Evolutionary conservation across 1,140 invertebrate species (phyloP).

Genomic region (Drosophila lacteicornis): DNA sequence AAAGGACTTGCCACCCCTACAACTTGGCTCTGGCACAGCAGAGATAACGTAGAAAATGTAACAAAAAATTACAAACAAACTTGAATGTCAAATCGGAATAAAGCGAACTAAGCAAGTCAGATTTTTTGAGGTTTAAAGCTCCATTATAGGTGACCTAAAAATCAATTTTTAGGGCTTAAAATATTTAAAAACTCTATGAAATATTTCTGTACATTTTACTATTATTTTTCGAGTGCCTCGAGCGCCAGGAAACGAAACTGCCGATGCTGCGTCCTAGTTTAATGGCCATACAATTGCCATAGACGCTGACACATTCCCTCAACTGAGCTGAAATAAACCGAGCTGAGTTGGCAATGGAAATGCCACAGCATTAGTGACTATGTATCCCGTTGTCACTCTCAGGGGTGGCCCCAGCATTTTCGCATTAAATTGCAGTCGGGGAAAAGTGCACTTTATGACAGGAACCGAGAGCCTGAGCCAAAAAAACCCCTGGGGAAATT

Average conservation of each 20-base stretch:
- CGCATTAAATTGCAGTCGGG: constrained; percentile 27
- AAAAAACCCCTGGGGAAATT: constrained; percentile 10
- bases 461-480: not conserved
- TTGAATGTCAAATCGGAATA: constrained; percentile 29
- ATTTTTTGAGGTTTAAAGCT: not conserved
- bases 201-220: not conserved
- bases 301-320: constrained; percentile 63
- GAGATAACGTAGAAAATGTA: constrained; percentile 60
- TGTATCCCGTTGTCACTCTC: constrained; percentile 16
- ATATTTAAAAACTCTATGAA: no score
- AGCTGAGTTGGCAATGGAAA: constrained; percentile 18
- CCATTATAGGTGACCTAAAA: not conserved
- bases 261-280: constrained; percentile 60
- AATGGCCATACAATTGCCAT: constrained; percentile 73
- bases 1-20: not conserved
- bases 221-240: constrained; percentile 12
- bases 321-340: constrained; percentile 30
- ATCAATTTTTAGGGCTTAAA: not conserved
- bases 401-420: constrained; percentile 13
- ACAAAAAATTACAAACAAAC: constrained; percentile 34
- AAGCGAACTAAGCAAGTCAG: not conserved
- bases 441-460: constrained; percentile 30
- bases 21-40: constrained; percentile 29
- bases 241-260: not conserved
- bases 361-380: constrained; percentile 33